Percentiles rank a stretch among this genome's conserved stretches.
Evolutionary conservation across 1,140 invertebrate genomes (phyloP).

Genomic region (Tigriopus japonicus): DNA sequence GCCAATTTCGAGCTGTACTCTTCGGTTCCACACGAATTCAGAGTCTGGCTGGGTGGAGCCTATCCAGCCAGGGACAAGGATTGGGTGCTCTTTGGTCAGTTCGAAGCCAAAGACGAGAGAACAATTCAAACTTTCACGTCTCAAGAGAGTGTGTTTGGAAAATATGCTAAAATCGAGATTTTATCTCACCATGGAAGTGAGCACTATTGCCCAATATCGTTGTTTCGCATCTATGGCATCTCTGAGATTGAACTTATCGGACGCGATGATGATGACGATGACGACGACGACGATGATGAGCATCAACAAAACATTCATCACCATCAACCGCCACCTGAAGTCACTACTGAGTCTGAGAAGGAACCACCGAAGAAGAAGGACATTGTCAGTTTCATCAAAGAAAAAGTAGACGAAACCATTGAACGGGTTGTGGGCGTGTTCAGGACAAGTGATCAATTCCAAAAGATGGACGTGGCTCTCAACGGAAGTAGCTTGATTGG

Average conservation of each 20-base stretch:
- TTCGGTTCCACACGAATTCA: conserved; percentile 78
- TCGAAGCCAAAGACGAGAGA: conserved; percentile 64
- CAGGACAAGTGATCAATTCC: background rate
- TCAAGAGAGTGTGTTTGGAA: conserved; percentile 62
- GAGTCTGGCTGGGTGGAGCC: conserved; percentile 64
- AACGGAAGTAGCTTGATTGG: background rate
- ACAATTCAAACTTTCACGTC: conserved; percentile 62
- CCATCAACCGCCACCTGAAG: too few relatives aligned
- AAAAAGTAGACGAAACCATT: conserved; percentile 3
- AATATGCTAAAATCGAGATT: conserved; percentile 75
- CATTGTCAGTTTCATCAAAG: conserved; percentile 6
- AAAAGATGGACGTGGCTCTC: background rate
- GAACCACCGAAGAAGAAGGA: background rate
- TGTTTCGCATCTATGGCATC: conserved; percentile 75
- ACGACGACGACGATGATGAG: background rate
- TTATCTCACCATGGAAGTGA: conserved; percentile 82
- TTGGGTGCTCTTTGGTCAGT: conserved; percentile 70
- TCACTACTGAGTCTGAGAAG: too few relatives aligned
- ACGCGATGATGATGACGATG: conserved; percentile 5
- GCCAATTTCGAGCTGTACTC: conserved; percentile 98
- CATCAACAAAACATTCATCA: background rate
- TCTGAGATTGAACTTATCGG: conserved; percentile 60
- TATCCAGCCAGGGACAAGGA: conserved; percentile 58
- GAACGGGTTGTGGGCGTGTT: conserved; percentile 1
- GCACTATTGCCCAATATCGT: conserved; percentile 88